Base-by-base conservation (phyloP, 2,888 invertebrate species). In the Macrophya alboannulata region DNA sequence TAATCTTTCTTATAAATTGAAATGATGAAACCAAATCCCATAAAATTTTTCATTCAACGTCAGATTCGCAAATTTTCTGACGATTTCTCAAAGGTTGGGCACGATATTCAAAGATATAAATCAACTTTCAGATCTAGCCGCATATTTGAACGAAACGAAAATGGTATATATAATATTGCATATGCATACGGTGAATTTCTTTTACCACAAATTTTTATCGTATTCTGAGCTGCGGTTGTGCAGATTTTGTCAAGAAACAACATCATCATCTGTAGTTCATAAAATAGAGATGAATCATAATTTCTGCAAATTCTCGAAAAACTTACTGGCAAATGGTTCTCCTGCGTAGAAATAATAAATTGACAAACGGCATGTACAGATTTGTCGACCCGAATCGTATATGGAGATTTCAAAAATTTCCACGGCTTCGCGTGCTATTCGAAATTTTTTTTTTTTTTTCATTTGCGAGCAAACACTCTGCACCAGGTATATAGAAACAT, bases 401-500 rank as follows among this genome's bases (percentile, higher is more conserved):
- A n/a, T n/a, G n/a, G n/a, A n/a, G n/a, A n/a, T n/a, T n/a, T n/a
- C n/a, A n/a, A n/a, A n/a, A 43, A 43, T 77, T 8, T 15, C 21
- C 21, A 74, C 15, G 21, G 6, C 72, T 12, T 17, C 21, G 45
- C 45, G 25, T 45, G 21, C 9, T 40, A 74, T 74, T 21, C 48
- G 3, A 77, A 72, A 77, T 37, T 77, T 74, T 40, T 12, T 48
- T 1, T 6, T 77, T 74, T 40, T 12, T 48, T 1, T 6, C 3
- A 76, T 6, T 55, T 31, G 74, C 21, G 21, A 21, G 45, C 15
- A 51, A 51, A 55, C 51, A 55, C 3, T 31, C 31, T 55, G 55
- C 55, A 77, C 77, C 21, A 45, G 81, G 83, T 48, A 68, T 48
- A 68, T 65, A 43, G 9, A 45, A 12, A 21, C 45, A 45, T 48